Base-by-base conservation (phyloP, 37 sponge, comb jelly and placozoan species). In the Crambe crambe region DNA sequence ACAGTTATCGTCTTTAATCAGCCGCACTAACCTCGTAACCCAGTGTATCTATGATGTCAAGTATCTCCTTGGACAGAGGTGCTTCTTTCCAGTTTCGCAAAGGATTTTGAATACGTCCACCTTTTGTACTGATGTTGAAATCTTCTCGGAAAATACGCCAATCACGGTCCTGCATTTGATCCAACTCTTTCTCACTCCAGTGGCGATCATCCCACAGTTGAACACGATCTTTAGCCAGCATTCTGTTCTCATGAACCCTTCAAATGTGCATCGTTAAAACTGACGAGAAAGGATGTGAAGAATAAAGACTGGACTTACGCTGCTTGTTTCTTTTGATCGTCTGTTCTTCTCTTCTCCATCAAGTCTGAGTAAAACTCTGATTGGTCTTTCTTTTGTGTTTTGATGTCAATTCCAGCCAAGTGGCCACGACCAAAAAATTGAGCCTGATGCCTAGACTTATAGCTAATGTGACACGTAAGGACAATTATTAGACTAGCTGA, bases 61-160 rank as follows among this genome's bases (percentile, higher is more conserved):
- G 69, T 1, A 98, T 85, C 17, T 89, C 83, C 0, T 63, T 37
- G 2, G 94, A 87, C 15, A 98, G 73, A 3, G 34, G 87, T 43
- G 84, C 77, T 74, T 98, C 99, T 20, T 71, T 42, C 99, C 99
- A 98, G 56, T 73, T 83, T 21, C 99, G 87, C 25, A 95, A 68
- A 17, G 96, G 96, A 35, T 83, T 70, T 20, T 96, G 99, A 26
- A 98, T 89, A 25, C 81, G 76, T 1, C 97, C 97, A 56, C 96
- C 99, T 63, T 98, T 98, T 0, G 96, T 95, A 18, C 86, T 62
- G 43, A 98, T 98, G 86, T 88, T 90, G 90, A 79, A 98, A 59
- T 98, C 99, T 79, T 97, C 98, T 22, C 86, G 86, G 75, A 98
- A 95, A 30, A 98, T 98, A 40, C 99, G 67, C 99, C 99, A 98